Base-by-base conservation (phyloP, 64 coral and sea anemone genomes). In the Montipora efflorescens region DNA sequence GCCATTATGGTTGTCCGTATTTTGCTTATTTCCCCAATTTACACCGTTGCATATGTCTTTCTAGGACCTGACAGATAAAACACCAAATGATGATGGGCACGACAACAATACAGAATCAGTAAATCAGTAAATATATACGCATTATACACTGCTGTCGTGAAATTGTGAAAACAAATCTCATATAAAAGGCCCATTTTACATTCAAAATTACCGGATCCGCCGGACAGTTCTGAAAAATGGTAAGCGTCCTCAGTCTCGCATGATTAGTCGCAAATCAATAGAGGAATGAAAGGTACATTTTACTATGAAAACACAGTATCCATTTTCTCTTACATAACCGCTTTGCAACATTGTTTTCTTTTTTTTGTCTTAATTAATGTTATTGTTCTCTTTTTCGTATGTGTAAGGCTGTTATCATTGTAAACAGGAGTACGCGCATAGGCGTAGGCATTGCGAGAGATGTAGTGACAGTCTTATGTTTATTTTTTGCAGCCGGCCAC, bases 171-270 rank as follows among this genome's bases (percentile, higher is more conserved):
- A 83, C 80, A 83, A 83, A 83, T 83, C 55, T 83, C 80, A 83
- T 83, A 83, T 83, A 83, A 83, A 83, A 83, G 80, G 80, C 80
- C 80, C 80, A 83, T 83, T 83, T 83, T 83, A 83, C 80, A 83
- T 83, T 83, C 80, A 64, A 83, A 83, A 83, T 62, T 83, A 83
- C 80, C 80, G 51, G 80, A 83, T 83, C 80, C 53, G 80, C 80
- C 80, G 14, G 80, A 83, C 80, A 83, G 52, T 83, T 83, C 80
- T 83, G 80, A 83, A 83, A 83, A 83, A 83, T 83, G 80, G 80
- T 83, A 83, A 83, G 80, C 80, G 80, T 83, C 80, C 81, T 84
- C 81, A 84, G 59, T 84, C 81, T 84, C 16, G 81, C 81, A 84
- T 84, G 55, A 84, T 64, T 84, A 84, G 81, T 64, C 47, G 81